These are phyloP conservation scores for Ormia ochracea DNA, from an alignment of 2,888 invertebrate species.

Conservation along the genomic window DNA sequence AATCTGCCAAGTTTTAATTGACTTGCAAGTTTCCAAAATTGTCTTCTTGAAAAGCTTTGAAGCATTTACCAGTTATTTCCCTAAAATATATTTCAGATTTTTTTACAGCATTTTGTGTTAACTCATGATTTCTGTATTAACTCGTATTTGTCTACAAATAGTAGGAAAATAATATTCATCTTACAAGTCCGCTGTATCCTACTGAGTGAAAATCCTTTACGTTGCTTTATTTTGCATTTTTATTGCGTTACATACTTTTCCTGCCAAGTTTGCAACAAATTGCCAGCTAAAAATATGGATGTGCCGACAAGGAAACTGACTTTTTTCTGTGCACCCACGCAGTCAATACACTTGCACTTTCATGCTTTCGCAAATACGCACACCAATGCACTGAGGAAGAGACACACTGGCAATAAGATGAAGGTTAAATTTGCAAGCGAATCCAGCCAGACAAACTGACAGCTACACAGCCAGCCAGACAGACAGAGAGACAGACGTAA, in stretches of 20 bases:
- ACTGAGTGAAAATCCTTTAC: neutral
- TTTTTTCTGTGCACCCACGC: conserved; percentile 18
- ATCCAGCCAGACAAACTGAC: neutral
- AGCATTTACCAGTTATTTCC: neutral
- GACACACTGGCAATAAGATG: neutral
- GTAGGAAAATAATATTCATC: neutral
- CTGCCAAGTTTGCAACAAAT: conserved; percentile 38
- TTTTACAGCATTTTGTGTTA: neutral
- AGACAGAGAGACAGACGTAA: neutral
- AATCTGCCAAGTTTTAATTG: neutral
- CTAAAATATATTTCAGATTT: neutral
- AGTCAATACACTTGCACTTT: conserved; percentile 26
- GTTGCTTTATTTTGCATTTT: neutral
- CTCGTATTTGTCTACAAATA: neutral
- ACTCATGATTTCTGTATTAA: neutral
- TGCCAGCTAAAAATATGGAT: conserved; percentile 13
- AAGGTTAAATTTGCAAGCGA: conserved; percentile 24
- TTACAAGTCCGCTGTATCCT: conserved; percentile 35
- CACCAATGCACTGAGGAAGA: neutral
- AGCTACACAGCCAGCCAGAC: too few relatives aligned
- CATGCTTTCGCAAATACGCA: conserved; percentile 6
- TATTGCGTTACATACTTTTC: neutral
- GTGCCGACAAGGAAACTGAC: neutral
- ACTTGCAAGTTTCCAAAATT: neutral
- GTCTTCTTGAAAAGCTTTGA: neutral